Evolutionary conservation across 2,888 invertebrate species (phyloP), one percentile per base, ranked within the genome.

Genomic region (Ypsolopha scabrella): DNA sequence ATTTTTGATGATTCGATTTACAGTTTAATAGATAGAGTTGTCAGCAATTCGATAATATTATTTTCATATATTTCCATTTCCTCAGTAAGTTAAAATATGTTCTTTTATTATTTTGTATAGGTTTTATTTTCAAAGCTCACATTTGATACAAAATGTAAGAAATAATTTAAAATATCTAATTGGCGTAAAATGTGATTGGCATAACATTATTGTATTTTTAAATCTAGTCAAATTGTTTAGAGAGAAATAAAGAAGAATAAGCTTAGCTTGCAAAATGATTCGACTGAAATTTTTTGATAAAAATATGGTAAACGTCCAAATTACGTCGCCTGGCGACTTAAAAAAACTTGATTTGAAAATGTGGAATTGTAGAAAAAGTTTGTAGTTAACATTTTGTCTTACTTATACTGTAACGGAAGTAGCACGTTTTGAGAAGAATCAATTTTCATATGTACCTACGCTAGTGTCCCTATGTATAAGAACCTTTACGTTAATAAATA

Each of bases 151-250:
- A 50, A 58, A 61, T 60, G 63, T 58, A 57, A 57, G 33, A 41
- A 49, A 41, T 36, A 58, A 58, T 50, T 59, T 56, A 57, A 24
- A 24, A 56, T 63, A 57, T 57, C 58, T 56, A 69, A 77, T 80
- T 80, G 81, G 81, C 72, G 54, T 62, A 60, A 62, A 63, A 67
- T 60, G 68, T 67, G 68, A 82, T 85, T 80, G 81, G 82, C 80
- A 68, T 59, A 68, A 66, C 61, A 62, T 67, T 64, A 69, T 69
- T 73, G 73, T 80, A 80, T 81, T 47, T 53, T 39, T 68, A 74
- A 80, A 78, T 85, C 86, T 86, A 86, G 86, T 86, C 86, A 86
- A 86, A 85, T 85, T 82, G 44, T 78, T 72, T 74, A 70, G 67
- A 70, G 59, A 67, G 63, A 64, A 66, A 64, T 68, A 72, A 69